Base-by-base conservation (phyloP, 64 coral and sea anemone genomes). In the Stichodactyla mertensii region DNA sequence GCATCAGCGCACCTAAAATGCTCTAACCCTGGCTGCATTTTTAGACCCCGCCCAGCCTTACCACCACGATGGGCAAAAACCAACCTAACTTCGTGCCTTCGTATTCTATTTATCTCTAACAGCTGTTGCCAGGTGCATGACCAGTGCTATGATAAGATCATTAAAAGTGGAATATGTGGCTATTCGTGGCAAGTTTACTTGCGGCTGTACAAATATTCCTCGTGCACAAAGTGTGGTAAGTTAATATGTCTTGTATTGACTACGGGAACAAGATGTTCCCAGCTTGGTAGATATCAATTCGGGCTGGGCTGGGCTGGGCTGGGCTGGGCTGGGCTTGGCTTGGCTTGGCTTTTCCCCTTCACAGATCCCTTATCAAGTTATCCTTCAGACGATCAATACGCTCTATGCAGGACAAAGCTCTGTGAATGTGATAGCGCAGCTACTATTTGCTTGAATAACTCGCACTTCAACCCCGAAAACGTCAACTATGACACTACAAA, bases 391-490 rank as follows among this genome's bases (percentile, higher is more conserved):
- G 80, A 83, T n/a, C 55, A 36, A 8, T 83, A 52, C 52, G 51
- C 20, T 31, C 13, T 22, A 8, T 83, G 80, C 16, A 52, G 80
- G 51, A 22, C 51, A 31, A 52, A 36, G 51, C 22, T 83, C 16
- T 83, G 80, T 57, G 55, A 36, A 54, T 83, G 80, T 83, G 80
- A 83, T n/a, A 83, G 80, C 80, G 22, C 51, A 9, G 80, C 80
- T 9, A 20, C 80, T 9, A 83, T 31, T 20, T 83, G 80, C 52
- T 83, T 83, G 52, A 54, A 36, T 11, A 52, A 83, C 18, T 52
- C 80, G 10, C 51, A 57, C 8, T 83, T 52, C 52, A 83, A 83
- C 15, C 80, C 52, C 0, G 12, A 83, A 52, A 6, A 31, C 10
- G 9, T 31, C 16, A 16, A 83, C 51, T 83, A 83, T 54, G 36